Conservation (phyloP, 1,140 invertebrate species). For the Epicauta chinensis region DNA sequence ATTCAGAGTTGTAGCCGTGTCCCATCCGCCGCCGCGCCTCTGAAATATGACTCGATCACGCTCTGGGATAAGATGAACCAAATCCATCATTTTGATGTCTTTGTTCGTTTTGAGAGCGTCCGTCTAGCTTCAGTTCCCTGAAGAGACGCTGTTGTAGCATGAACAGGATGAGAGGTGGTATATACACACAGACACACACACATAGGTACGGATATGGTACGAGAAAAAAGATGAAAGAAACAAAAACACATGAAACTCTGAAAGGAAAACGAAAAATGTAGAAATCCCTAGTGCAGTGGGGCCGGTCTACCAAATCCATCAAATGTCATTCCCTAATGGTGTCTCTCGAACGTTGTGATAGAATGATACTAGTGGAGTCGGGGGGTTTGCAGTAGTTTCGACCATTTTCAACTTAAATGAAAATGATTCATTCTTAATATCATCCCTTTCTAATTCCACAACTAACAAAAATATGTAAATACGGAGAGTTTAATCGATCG, state of each 20-base stretch:
- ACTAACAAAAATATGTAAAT: not conserved
- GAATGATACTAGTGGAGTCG: conserved; percentile 14
- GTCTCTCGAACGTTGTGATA: conserved; percentile 26
- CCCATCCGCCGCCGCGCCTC: conserved; percentile 29
- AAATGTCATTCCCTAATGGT: conserved; percentile 34
- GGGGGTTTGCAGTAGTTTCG: conserved; percentile 11
- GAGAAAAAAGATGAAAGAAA: conserved; percentile 16
- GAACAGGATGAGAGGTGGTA: not conserved
- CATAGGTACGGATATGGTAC: conserved; percentile 3
- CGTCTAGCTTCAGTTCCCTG: conserved; percentile 21
- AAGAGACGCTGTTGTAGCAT: not conserved
- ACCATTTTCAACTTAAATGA: conserved; percentile 10
- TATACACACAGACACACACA: not conserved
- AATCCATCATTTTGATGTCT: conserved; percentile 46
- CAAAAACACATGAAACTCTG: conserved; percentile 5
- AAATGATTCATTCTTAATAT: conserved; percentile 2
- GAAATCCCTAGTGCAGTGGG: conserved; percentile 27
- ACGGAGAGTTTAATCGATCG: not conserved
- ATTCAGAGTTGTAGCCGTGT: conserved; percentile 40
- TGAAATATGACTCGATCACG: conserved; percentile 46
- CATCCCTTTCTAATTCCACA: not conserved
- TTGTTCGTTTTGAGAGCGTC: conserved; percentile 38
- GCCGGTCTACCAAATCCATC: conserved; percentile 31
- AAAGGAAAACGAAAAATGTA: conserved; percentile 34
- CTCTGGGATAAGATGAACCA: conserved; percentile 43